Conservation (phyloP, 2,888 invertebrate species). For the Spilosoma lubricipeda region DNA sequence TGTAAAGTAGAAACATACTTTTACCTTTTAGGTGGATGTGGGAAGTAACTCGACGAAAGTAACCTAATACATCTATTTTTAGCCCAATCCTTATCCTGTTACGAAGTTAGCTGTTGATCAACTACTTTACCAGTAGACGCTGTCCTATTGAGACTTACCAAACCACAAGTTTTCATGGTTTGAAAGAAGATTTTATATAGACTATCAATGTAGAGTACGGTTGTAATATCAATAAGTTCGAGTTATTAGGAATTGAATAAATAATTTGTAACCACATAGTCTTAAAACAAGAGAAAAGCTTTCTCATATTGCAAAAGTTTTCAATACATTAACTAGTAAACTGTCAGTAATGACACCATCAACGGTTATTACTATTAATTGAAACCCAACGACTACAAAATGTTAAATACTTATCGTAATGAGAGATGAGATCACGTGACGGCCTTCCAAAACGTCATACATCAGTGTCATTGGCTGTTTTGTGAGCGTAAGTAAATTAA, state of each 20-base stretch:
- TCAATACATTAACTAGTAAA: not conserved
- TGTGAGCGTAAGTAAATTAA: conserved; percentile 54
- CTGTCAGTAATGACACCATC: not conserved
- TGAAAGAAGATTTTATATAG: not conserved
- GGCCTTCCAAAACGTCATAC: conserved; percentile 10
- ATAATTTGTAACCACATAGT: not conserved
- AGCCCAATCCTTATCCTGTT: not conserved
- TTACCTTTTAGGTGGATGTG: not conserved
- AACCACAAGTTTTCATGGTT: not conserved
- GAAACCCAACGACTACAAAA: not conserved
- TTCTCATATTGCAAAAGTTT: not conserved
- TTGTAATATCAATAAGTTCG: not conserved
- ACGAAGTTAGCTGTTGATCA: not conserved
- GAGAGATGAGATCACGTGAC: conserved; percentile 24
- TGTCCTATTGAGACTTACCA: not conserved
- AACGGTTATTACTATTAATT: not conserved
- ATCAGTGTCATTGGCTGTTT: conserved; percentile 29
- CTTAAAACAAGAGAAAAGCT: not conserved
- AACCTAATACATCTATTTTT: not conserved
- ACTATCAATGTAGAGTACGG: not conserved
- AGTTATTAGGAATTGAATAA: not conserved
- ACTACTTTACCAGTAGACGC: not conserved
- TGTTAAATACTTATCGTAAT: conserved; percentile 1
- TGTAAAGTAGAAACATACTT: not conserved
- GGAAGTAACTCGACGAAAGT: not conserved